Percentiles rank a stretch among this genome's conserved stretches.
Evolutionary conservation across 1,140 invertebrate genomes (phyloP).

Genomic region (Drosophila lacteicornis): DNA sequence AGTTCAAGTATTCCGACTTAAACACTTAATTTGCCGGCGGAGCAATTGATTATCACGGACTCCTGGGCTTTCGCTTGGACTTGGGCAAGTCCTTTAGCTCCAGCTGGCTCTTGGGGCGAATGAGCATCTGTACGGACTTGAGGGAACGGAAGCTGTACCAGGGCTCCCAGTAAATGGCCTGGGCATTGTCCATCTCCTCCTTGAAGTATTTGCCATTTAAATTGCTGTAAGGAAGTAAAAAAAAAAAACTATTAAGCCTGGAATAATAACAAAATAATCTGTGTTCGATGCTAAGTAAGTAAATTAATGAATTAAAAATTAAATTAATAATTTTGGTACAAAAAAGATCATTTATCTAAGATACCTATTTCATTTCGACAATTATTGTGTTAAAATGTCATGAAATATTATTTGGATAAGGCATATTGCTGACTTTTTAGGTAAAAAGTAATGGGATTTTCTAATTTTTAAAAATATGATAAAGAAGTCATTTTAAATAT

Average conservation of each 20-base stretch:
- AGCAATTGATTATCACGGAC: not conserved
- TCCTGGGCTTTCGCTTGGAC: not conserved
- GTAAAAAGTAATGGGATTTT: too few species aligned
- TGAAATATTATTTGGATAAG: not conserved
- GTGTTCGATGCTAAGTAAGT: not conserved
- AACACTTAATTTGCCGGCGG: not conserved
- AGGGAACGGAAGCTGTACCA: slow-evolving; percentile 68
- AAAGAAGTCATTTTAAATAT: too few species aligned
- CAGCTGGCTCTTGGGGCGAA: slow-evolving; percentile 53
- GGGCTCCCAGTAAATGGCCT: slow-evolving; percentile 65
- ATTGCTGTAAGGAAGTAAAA: slow-evolving; percentile 38
- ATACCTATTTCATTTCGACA: too few species aligned
- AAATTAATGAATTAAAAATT: too few species aligned
- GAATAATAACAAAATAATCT: not conserved
- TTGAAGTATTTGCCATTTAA: slow-evolving; percentile 71
- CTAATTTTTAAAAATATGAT: too few species aligned
- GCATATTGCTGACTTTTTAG: too few species aligned
- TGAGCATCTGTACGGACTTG: slow-evolving; percentile 70
- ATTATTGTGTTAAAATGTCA: not conserved
- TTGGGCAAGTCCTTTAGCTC: slow-evolving; percentile 25
- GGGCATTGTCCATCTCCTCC: slow-evolving; percentile 42
- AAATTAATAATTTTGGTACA: too few species aligned
- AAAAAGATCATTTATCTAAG: too few species aligned
- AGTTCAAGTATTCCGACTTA: not conserved
- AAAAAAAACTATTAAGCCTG: not conserved